Evolutionary conservation across 2,888 invertebrate species (phyloP).

Genomic region (Eupithecia dodoneata): DNA sequence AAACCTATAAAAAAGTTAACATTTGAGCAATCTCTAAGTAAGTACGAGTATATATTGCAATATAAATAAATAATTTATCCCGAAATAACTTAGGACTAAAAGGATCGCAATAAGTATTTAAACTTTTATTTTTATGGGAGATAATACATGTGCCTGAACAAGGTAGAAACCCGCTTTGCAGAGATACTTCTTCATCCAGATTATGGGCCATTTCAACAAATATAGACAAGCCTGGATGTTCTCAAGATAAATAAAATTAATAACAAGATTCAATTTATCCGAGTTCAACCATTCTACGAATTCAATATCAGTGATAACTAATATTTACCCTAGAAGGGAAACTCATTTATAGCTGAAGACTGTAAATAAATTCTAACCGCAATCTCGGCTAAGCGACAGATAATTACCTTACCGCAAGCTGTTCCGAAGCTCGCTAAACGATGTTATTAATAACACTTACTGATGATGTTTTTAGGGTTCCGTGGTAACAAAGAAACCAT

Average conservation of each 20-base stretch:
- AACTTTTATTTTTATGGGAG: too few relatives aligned
- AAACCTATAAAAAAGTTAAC: neutral
- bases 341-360: constrained; percentile 20
- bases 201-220: neutral
- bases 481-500: neutral
- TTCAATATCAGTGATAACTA: neutral
- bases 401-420: constrained; percentile 37
- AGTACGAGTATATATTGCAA: too few relatives aligned
- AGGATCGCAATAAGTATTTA: too few relatives aligned
- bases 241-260: neutral
- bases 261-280: neutral
- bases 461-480: neutral
- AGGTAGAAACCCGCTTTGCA: too few relatives aligned
- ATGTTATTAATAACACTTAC: constrained; percentile 34
- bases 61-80: too few relatives aligned
- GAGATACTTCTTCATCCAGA: neutral
- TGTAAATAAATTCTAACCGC: constrained; percentile 35
- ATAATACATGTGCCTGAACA: too few relatives aligned
- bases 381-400: constrained; percentile 39
- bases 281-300: neutral
- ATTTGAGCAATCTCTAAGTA: neutral
- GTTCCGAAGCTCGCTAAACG: constrained; percentile 25
- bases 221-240: neutral
- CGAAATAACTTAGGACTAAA: too few relatives aligned
- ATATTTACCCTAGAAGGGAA: constrained; percentile 3